Percentiles rank a stretch among this genome's conserved stretches.
These are phyloP conservation scores for Cataglyphis albicans DNA, from an alignment of 2,888 invertebrate genomes.

Conservation along the genomic window DNA sequence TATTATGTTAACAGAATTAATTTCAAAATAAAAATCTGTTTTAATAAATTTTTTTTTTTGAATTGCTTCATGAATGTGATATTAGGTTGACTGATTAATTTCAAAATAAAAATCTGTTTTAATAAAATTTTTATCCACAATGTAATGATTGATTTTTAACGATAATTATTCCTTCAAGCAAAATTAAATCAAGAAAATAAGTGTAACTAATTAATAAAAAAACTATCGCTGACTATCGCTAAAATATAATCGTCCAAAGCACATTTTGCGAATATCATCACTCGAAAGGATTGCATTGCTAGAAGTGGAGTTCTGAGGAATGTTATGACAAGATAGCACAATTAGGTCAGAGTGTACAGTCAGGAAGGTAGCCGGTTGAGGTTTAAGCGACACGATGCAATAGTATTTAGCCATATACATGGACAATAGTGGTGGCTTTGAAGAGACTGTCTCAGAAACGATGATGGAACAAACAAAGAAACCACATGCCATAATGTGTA, in stretches of 20 bases:
- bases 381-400: conserved; percentile 64
- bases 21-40: background rate
- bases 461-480: conserved; percentile 69
- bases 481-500: conserved; percentile 62
- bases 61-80: background rate
- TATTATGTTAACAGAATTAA: background rate
- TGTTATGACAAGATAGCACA: conserved; percentile 67
- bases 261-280: conserved; percentile 40
- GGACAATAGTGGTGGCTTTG: conserved; percentile 64
- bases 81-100: background rate
- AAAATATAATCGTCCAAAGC: background rate
- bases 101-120: background rate
- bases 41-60: background rate
- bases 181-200: background rate
- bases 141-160: background rate
- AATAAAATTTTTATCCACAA: background rate
- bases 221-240: background rate
- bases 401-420: conserved; percentile 67
- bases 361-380: conserved; percentile 69
- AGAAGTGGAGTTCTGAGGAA: conserved; percentile 20
- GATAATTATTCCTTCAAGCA: background rate
- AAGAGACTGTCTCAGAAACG: conserved; percentile 71
- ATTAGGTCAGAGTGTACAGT: conserved; percentile 78
- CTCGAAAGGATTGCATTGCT: conserved; percentile 57
- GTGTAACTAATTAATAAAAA: background rate